These are phyloP conservation scores for Diabrotica undecimpunctata DNA, from an alignment of 1,140 invertebrate genomes.

Conservation along the genomic window DNA sequence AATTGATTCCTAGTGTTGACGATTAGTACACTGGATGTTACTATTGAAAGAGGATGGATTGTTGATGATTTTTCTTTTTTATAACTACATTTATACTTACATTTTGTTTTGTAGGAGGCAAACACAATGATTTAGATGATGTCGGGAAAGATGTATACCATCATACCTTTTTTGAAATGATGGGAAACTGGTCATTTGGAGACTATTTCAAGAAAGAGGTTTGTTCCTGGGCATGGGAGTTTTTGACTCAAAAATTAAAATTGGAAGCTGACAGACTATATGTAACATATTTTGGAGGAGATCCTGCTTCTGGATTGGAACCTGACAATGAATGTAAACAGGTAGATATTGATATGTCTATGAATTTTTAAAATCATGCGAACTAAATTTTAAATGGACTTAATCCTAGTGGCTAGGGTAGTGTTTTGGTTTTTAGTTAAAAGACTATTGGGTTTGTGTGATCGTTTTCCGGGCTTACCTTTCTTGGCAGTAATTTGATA, in stretches of 20 bases:
- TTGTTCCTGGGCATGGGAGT: constrained; percentile 96
- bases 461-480: too few relatives aligned
- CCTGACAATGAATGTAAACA: constrained; percentile 91
- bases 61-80: background rate
- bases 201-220: constrained; percentile 99
- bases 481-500: too few relatives aligned
- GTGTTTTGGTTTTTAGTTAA: too few relatives aligned
- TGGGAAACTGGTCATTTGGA: constrained; percentile 99
- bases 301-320: constrained; percentile 73
- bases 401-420: too few relatives aligned
- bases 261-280: constrained; percentile 86
- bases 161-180: constrained; percentile 99
- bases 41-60: too few relatives aligned
- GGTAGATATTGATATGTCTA: constrained; percentile 21
- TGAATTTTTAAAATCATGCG: too few relatives aligned
- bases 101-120: constrained; percentile 63
- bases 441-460: too few relatives aligned
- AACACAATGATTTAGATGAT: constrained; percentile 99
- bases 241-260: constrained; percentile 78
- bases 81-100: background rate
- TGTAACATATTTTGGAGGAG: constrained; percentile 98
- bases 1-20: too few relatives aligned
- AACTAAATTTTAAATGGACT: too few relatives aligned
- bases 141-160: constrained; percentile 99
- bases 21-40: too few relatives aligned